A percentile compares a stretch with the other conserved stretches of the same genome.
Conservation (phyloP, 2,113 vertebrate species). For the Dunckerocampus dactyliophorus region DNA sequence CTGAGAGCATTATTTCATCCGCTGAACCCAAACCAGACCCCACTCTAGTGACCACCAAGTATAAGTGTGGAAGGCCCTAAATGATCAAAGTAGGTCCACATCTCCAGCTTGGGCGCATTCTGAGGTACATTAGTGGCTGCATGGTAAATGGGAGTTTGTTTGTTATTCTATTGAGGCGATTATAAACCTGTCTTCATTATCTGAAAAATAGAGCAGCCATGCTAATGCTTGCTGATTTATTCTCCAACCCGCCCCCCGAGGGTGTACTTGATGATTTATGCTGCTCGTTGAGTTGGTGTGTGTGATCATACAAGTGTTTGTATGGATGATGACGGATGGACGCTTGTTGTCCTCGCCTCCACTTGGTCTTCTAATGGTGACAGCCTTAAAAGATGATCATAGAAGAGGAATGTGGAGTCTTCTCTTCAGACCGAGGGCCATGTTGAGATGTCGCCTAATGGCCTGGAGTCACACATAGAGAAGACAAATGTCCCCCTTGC, state of each 20-base stretch:
- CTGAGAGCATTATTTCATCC: no score
- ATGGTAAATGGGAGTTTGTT: conserved; percentile 59
- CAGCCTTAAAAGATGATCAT: conserved; percentile 29
- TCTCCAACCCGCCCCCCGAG: conserved; percentile 34
- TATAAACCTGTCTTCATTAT: conserved; percentile 67
- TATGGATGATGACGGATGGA: conserved; percentile 66
- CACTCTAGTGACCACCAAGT: no score
- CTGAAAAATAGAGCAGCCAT: conserved; percentile 56
- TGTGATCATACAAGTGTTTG: conserved; percentile 66
- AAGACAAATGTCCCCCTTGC: conserved; percentile 8
- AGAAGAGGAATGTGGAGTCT: conserved; percentile 14
- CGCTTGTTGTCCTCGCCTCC: conserved; percentile 50
- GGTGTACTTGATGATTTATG: conserved; percentile 59
- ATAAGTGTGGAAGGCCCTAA: no score
- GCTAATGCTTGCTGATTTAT: conserved; percentile 66
- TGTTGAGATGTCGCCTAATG: conserved; percentile 30
- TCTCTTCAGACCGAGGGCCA: conserved; percentile 9
- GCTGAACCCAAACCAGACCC: no score
- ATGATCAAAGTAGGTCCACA: background rate
- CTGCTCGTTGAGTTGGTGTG: conserved; percentile 36
- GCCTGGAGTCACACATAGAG: conserved; percentile 21
- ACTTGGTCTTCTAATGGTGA: conserved; percentile 52
- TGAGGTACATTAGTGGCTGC: conserved; percentile 33
- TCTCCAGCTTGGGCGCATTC: conserved; percentile 52
- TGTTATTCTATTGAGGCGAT: conserved; percentile 60